These are phyloP conservation scores for Horisme vitalbata DNA, from an alignment of 2,888 invertebrate genomes.

Conservation along the genomic window DNA sequence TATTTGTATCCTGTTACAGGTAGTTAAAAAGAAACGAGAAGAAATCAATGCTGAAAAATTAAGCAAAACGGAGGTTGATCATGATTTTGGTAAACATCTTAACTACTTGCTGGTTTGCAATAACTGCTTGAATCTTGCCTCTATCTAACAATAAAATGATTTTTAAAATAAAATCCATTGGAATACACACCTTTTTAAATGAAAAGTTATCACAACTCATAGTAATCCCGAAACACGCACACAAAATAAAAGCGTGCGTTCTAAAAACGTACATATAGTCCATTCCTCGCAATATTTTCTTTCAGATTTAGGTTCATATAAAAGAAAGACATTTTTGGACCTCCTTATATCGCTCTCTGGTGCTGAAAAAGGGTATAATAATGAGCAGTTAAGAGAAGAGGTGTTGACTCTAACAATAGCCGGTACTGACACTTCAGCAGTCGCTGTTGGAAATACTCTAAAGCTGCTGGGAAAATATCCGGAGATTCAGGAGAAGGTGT, in stretches of 20 bases:
- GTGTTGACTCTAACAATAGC: conserved; percentile 81
- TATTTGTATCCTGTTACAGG: conserved; percentile 44
- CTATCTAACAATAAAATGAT: not conserved
- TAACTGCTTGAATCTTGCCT: too few relatives aligned
- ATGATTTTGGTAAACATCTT: conserved; percentile 53
- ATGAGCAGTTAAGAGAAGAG: conserved; percentile 82
- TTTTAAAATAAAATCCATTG: too few relatives aligned
- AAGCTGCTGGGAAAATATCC: conserved; percentile 72
- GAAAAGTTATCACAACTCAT: too few relatives aligned
- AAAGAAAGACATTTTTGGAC: conserved; percentile 79
- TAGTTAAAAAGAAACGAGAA: conserved; percentile 55
- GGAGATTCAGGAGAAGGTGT: conserved; percentile 68
- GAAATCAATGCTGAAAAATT: conserved; percentile 53
- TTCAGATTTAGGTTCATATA: conserved; percentile 57
- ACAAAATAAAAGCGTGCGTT: too few relatives aligned
- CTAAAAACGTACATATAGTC: too few relatives aligned
- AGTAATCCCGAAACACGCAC: too few relatives aligned
- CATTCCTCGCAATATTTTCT: not conserved
- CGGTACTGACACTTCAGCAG: conserved; percentile 79
- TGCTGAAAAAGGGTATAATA: conserved; percentile 72
- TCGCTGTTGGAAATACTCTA: conserved; percentile 66
- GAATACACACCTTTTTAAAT: too few relatives aligned
- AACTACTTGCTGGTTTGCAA: not conserved
- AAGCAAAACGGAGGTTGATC: conserved; percentile 51
- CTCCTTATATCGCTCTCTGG: conserved; percentile 76